Evolutionary conservation across 2,888 invertebrate genomes (phyloP), one percentile per base, ranked within the genome.

Genomic region (Phaonia tiefii): DNA sequence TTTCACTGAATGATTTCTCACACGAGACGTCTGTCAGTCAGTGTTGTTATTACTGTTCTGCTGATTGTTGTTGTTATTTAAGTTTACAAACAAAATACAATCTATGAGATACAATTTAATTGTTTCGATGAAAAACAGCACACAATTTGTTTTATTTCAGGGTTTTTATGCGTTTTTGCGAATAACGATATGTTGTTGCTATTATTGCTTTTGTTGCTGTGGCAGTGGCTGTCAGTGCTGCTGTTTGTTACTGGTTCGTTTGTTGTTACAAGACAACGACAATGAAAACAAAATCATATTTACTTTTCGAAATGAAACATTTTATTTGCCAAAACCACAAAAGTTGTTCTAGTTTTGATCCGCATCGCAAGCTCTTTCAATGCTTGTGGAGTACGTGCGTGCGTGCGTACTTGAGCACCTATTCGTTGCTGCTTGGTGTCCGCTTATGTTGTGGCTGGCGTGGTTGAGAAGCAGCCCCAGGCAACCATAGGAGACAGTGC

Each of bases 341-440:
- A 81, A 81, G 81, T 81, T 78, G 81, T 81, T 81, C 81, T 78
- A 81, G 75, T 81, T 81, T 81, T 75, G 65, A 75, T 72, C 75
- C 67, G 76, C 56, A 69, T 70, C 71, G 75, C 81, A 2, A 80
- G 72, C 72, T 72, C 65, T 65, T 75, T 56, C 39, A 46, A 31
- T 73, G 69, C 69, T 44, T 60, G 17, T 11, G 60, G 58, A 22
- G 37, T 44, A 3, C 37, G 71, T 75, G 67, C 44, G 67, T 75
- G 60, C 26, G 37, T 42, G 25, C n/a, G 22, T 25, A 51, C 63
- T 11, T 46, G 25, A 13, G 42, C 49, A 56, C 15, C n/a, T 20
- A 63, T n/a, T 20, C 7, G 31, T 31, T 31, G 3, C 31, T 31
- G 31, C 31, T 31, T 31, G 25, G 37, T 42, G 22, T 20, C 1